These are phyloP conservation scores for Laupala kohalensis DNA, from an alignment of 1,140 invertebrate species.

Conservation along the genomic window DNA sequence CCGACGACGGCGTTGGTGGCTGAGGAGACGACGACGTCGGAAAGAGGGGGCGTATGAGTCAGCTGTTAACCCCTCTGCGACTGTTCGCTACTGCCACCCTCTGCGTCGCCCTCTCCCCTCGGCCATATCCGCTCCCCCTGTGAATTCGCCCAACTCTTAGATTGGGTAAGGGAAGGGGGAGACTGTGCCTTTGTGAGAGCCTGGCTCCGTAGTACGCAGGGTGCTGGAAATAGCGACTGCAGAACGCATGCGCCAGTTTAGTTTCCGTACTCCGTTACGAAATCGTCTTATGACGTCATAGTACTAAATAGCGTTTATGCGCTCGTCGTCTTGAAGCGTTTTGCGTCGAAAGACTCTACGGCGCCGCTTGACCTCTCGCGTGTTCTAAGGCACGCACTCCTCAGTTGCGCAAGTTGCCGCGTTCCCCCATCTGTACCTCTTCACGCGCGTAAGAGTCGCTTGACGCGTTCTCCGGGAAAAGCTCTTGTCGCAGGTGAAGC, in stretches of 20 bases:
- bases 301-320: no score
- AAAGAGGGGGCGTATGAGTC: constrained; percentile 9
- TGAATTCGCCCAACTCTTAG: constrained; percentile 1
- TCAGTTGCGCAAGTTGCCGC: no score
- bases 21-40: not conserved
- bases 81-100: not conserved
- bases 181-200: not conserved
- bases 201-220: not conserved
- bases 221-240: not conserved
- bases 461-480: no score
- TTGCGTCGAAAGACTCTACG: no score
- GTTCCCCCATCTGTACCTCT: no score
- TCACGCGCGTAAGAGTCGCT: no score
- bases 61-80: constrained; percentile 9
- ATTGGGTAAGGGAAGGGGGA: constrained; percentile 6
- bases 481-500: no score
- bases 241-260: not conserved
- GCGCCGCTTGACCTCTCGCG: no score
- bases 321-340: no score
- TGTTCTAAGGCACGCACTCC: no score
- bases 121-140: not conserved
- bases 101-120: not conserved
- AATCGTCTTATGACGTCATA: no score
- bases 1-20: not conserved
- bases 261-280: no score